Percentiles rank a stretch among this genome's conserved stretches.
phyloP scores from a whole-genome alignment of 1,140 invertebrate species.

The Bombus fervidus region DNA sequence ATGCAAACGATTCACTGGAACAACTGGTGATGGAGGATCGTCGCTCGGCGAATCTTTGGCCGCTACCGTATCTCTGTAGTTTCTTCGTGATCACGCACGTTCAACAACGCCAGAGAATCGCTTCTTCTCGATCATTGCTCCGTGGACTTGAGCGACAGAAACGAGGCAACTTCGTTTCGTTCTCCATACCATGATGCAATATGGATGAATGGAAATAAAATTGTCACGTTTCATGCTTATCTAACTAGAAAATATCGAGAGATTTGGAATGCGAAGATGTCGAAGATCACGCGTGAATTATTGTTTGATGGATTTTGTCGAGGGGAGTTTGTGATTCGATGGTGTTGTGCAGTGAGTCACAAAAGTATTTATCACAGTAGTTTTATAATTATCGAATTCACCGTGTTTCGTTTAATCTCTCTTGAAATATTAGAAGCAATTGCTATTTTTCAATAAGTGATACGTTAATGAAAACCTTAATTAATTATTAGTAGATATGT shows the following conservation, averaged over 20 bases:
- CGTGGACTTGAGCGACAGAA: too few species aligned
- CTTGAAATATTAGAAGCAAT: too few species aligned
- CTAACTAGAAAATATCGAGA: too few species aligned
- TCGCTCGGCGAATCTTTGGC: constrained; percentile 20
- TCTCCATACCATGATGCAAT: background rate
- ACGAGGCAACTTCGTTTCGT: background rate
- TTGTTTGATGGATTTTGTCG: background rate
- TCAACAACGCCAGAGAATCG: background rate
- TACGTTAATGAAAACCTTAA: too few species aligned
- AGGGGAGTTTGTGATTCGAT: background rate
- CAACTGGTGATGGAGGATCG: background rate
- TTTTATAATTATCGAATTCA: too few species aligned
- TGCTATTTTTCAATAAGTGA: too few species aligned
- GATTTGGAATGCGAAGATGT: too few species aligned
- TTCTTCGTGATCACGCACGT: constrained; percentile 24
- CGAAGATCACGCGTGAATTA: background rate
- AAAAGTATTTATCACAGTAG: too few species aligned
- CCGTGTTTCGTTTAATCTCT: too few species aligned
- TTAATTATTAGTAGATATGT: too few species aligned
- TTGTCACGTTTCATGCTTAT: background rate
- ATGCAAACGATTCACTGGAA: background rate
- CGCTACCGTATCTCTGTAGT: constrained; percentile 25
- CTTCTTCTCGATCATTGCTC: background rate
- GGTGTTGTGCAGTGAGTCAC: too few species aligned
- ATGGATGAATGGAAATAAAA: background rate